Evolutionary conservation across 1,140 invertebrate genomes (phyloP), one percentile per base, ranked within the genome.

Genomic region (Oppia nitens): DNA sequence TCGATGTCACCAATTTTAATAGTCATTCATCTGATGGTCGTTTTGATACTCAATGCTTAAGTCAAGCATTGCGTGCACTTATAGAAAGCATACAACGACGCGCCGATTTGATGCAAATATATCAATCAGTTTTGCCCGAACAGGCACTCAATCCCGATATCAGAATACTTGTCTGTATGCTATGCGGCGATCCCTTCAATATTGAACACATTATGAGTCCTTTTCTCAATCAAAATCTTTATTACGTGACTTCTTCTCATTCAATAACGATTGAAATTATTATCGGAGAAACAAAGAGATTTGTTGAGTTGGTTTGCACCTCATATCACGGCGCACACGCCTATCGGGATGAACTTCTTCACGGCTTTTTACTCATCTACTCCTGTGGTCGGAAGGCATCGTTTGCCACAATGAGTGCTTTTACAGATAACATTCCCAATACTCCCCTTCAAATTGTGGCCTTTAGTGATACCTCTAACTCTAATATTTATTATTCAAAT

Each of bases 291-390:
- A 83, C 83, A 14, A 91, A 70, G 53, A 69, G 72, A 53, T 65
- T 64, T 61, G 86, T 95, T 21, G 88, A 95, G 78, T 85, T 96
- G 2, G 90, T 90, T 61, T 80, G 95, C 60, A 89, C 89, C 25
- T 95, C 91, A 66, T 96, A 93, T 73, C 93, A 97, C 71, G 88
- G 87, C 59, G 89, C 88, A 12, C 85, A 84, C 73, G 84, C 87
- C 64, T 92, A 89, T 72, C 78, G 87, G 61, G 88, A 93, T 71
- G 88, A 92, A 70, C 73, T 93, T 28, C 87, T 93, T 59, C 92
- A 98, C 73, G 93, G 93, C 26, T 93, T 94, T 69, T 90, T 98
- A 67, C 77, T 95, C 55, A 87, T 95, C 53, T 98, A 94, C 72
- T 95, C 90, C 1, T 85, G 89, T 4, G 91, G 94, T 72, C 78